Percentiles rank a stretch among this genome's conserved stretches.
Conservation (phyloP, 2,113 vertebrate genomes). For the Carlito syrichta region DNA sequence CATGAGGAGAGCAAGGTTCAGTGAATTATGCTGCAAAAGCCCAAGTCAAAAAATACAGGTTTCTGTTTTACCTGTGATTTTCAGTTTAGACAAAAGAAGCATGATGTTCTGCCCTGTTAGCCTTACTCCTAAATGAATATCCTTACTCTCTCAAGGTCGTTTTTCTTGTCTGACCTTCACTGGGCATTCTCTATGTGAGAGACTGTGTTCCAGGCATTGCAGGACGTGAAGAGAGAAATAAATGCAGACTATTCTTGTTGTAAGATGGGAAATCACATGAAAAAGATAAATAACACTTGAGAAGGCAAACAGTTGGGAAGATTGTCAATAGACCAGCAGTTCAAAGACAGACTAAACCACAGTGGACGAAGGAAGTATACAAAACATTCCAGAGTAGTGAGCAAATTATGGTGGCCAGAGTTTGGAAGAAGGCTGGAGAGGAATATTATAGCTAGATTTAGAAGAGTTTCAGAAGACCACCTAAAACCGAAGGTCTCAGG, state of each 20-base stretch:
- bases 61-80: not conserved
- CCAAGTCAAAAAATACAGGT: not conserved
- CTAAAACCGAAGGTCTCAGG: not conserved
- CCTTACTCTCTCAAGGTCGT: not conserved
- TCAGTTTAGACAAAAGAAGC: not conserved
- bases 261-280: not conserved
- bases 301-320: not conserved
- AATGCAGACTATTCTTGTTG: not conserved
- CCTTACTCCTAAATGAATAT: not conserved
- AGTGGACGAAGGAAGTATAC: not conserved
- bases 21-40: not conserved
- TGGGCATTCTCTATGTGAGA: not conserved
- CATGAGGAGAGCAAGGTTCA: not conserved
- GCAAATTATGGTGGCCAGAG: not conserved
- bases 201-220: not conserved
- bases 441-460: not conserved
- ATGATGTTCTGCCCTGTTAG: not conserved
- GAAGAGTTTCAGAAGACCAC: not conserved
- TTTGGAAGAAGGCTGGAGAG: fast-evolving
- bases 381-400: too few species aligned
- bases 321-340: not conserved
- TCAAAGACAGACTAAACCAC: not conserved
- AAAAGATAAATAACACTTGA: not conserved
- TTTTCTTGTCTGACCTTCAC: not conserved
- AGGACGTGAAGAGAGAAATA: not conserved